Conservation (phyloP, 92 coral and sea anemone species). For the Parazoanthus swiftii region DNA sequence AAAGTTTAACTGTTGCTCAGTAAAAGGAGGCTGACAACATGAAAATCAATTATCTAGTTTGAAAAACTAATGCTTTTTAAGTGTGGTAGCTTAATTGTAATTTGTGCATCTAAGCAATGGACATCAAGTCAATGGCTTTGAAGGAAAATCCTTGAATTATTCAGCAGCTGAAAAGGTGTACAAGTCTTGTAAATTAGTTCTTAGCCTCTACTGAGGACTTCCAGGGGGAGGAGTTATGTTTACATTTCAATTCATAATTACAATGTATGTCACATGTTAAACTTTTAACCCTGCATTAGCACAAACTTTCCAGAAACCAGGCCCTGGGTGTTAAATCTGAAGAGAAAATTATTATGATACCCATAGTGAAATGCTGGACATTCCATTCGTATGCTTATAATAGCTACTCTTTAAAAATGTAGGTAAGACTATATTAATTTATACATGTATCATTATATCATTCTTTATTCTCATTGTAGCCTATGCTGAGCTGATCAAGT, state of each 20-base stretch:
- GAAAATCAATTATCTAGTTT: slow-evolving; percentile 11
- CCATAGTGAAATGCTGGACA: too few relatives aligned
- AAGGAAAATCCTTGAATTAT: slow-evolving; percentile 11
- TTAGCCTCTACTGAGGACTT: slow-evolving; percentile 11
- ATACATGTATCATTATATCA: neutral
- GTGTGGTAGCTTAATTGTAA: slow-evolving; percentile 5
- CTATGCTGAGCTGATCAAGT: slow-evolving; percentile 81
- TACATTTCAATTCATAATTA: slow-evolving; percentile 4
- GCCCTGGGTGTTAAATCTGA: too few relatives aligned
- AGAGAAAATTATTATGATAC: too few relatives aligned
- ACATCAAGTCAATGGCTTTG: slow-evolving; percentile 10
- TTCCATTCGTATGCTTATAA: too few relatives aligned
- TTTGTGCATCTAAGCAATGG: slow-evolving; percentile 7
- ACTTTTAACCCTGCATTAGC: neutral
- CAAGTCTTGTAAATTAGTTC: slow-evolving; percentile 9
- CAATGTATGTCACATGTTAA: slow-evolving; percentile 6
- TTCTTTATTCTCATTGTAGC: slow-evolving; percentile 51
- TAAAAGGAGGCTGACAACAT: slow-evolving; percentile 13
- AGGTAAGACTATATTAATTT: neutral
- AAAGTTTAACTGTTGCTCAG: slow-evolving; percentile 13
- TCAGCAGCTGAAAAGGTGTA: slow-evolving; percentile 11
- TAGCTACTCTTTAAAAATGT: too few relatives aligned
- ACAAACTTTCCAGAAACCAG: slow-evolving; percentile 3
- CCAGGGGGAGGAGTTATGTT: slow-evolving; percentile 3
- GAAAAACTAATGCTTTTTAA: slow-evolving; percentile 7